Percentiles rank a stretch among this genome's conserved stretches.
Evolutionary conservation across 2,113 vertebrate species (phyloP).

Genomic region (Dendropsophus ebraccatus): DNA sequence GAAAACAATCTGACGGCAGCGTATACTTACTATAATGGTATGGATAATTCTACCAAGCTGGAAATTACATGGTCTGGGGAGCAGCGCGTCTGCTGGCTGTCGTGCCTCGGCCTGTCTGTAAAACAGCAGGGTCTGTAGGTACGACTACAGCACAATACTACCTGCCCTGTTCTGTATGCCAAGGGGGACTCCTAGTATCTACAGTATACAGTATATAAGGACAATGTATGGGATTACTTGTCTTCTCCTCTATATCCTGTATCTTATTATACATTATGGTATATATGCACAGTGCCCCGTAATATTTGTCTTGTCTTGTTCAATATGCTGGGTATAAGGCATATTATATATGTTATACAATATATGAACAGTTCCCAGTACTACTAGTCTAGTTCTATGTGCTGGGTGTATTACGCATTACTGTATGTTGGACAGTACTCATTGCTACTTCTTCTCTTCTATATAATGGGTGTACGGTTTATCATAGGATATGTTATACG

Average conservation of each 20-base stretch:
- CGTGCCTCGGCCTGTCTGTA: not conserved
- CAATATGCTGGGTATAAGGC: not conserved
- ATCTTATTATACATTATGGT: no score
- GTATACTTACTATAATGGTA: not conserved
- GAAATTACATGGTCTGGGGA: not conserved
- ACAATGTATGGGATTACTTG: no score
- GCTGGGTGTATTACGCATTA: not conserved
- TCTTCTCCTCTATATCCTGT: no score
- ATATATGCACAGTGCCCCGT: no score
- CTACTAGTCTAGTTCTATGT: not conserved
- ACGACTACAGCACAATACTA: not conserved
- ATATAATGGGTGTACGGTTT: not conserved
- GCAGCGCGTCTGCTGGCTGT: not conserved
- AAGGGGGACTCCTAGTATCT: not conserved
- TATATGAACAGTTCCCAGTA: not conserved
- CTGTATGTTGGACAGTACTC: no score
- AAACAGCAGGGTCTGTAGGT: not conserved
- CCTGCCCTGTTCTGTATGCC: not conserved
- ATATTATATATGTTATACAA: not conserved
- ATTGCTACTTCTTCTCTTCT: no score
- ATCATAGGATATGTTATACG: not conserved
- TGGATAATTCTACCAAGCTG: slow-evolving; percentile 6
- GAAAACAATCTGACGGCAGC: not conserved
- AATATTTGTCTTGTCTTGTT: no score
- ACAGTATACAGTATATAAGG: not conserved